A percentile compares a stretch with the other conserved stretches of the same genome.
phyloP scores from a whole-genome alignment of 1,140 invertebrate genomes.

The Lycorma delicatula region DNA sequence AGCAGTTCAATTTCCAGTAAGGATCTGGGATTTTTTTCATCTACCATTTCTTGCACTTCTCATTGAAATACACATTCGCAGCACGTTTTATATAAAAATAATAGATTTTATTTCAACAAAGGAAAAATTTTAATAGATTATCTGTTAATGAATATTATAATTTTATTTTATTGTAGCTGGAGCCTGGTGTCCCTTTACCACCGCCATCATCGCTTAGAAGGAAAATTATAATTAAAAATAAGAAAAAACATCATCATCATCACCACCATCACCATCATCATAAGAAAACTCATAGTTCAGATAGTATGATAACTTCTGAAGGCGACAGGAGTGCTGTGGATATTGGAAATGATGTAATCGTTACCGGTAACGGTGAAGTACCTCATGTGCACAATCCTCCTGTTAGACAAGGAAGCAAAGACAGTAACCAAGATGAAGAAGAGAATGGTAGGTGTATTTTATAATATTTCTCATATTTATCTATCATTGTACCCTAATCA shows the following conservation, averaged over 20 bases:
- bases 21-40: too few relatives aligned
- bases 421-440: conserved; percentile 48
- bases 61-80: too few relatives aligned
- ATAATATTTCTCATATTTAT: too few relatives aligned
- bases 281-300: conserved; percentile 34
- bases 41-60: too few relatives aligned
- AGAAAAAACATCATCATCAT: conserved; percentile 90
- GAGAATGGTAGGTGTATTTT: conserved; percentile 37
- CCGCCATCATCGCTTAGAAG: conserved; percentile 74
- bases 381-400: conserved; percentile 47
- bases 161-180: conserved; percentile 54
- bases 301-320: conserved; percentile 27
- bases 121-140: too few relatives aligned
- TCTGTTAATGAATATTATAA: too few relatives aligned
- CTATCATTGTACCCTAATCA: neutral
- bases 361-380: conserved; percentile 52
- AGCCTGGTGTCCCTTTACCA: conserved; percentile 70
- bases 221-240: conserved; percentile 98
- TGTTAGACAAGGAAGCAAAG: conserved; percentile 53
- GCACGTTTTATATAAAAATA: too few relatives aligned
- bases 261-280: conserved; percentile 71
- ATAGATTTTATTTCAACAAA: too few relatives aligned
- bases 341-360: conserved; percentile 26
- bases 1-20: too few relatives aligned
- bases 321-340: conserved; percentile 29